Percentiles rank a stretch among this genome's conserved stretches.
Conservation (phyloP, 2,797 vertebrate species). For the Rhyacichthys aspro region DNA sequence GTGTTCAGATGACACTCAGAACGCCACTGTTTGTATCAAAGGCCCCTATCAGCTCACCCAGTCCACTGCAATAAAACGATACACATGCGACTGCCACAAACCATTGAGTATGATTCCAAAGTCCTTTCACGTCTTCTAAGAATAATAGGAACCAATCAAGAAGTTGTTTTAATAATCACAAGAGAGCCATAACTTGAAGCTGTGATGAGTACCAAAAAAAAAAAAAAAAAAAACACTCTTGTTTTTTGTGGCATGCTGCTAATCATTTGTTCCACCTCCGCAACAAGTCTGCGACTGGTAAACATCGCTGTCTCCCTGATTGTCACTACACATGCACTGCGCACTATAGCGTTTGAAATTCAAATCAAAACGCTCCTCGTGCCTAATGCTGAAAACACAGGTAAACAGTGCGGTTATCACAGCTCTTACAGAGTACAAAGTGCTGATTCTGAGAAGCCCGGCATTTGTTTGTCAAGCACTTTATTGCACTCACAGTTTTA, state of each 20-base stretch:
- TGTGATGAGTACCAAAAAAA: slow-evolving; percentile 13
- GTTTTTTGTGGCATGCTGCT: slow-evolving; percentile 23
- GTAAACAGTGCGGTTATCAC: slow-evolving; percentile 56
- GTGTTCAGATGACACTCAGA: slow-evolving; percentile 23
- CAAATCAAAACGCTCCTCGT: slow-evolving; percentile 38
- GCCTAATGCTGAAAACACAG: slow-evolving; percentile 42
- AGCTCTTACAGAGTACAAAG: slow-evolving; percentile 29
- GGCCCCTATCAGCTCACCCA: slow-evolving; percentile 17
- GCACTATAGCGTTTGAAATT: slow-evolving; percentile 48
- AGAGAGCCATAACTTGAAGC: slow-evolving; percentile 17
- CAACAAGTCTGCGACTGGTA: slow-evolving; percentile 35
- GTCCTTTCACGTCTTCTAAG: slow-evolving; percentile 4
- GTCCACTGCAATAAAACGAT: slow-evolving; percentile 20
- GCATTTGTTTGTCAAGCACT: slow-evolving; percentile 32
- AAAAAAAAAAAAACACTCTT: slow-evolving; percentile 12
- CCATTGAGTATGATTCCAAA: slow-evolving; percentile 8
- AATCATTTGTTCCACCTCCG: slow-evolving; percentile 42
- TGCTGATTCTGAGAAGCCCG: slow-evolving; percentile 32
- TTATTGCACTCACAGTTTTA: slow-evolving; percentile 14
- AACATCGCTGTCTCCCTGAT: slow-evolving; percentile 51
- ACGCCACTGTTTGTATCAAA: slow-evolving; percentile 10
- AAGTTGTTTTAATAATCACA: slow-evolving; percentile 15
- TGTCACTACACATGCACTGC: slow-evolving; percentile 40
- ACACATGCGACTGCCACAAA: slow-evolving; percentile 19
- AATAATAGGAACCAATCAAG: slow-evolving; percentile 25